A percentile compares a stretch with the other conserved stretches of the same genome.
These are phyloP conservation scores for Erebia aethiops DNA, from an alignment of 2,888 invertebrate species.

Conservation along the genomic window DNA sequence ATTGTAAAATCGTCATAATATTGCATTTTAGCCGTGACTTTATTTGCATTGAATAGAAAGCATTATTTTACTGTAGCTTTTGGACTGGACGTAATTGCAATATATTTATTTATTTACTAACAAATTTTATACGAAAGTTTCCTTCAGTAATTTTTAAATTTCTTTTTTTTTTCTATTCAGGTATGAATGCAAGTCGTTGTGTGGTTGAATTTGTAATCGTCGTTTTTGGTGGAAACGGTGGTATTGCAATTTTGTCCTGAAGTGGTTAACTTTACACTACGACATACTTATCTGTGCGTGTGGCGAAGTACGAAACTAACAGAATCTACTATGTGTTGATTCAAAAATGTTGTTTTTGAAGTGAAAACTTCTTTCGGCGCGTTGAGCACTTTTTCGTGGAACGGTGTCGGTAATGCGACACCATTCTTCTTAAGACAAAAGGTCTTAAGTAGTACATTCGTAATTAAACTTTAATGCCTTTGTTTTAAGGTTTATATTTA, in stretches of 20 bases:
- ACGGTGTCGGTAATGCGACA: too few species aligned
- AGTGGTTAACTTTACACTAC: background rate
- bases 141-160: slow-evolving; percentile 44
- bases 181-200: slow-evolving; percentile 79
- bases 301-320: too few species aligned
- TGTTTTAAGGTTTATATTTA: too few species aligned
- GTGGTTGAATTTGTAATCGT: slow-evolving; percentile 67
- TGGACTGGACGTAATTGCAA: slow-evolving; percentile 51
- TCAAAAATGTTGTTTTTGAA: too few species aligned
- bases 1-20: background rate
- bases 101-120: slow-evolving; percentile 29
- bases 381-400: too few species aligned
- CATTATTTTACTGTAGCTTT: background rate
- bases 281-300: background rate
- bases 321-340: too few species aligned
- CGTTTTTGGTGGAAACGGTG: slow-evolving; percentile 56
- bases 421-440: too few species aligned
- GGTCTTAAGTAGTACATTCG: too few species aligned
- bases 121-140: background rate
- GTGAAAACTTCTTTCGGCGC: too few species aligned
- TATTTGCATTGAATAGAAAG: background rate
- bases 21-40: slow-evolving; percentile 4
- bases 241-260: slow-evolving; percentile 65
- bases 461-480: too few species aligned
- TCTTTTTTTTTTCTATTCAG: slow-evolving; percentile 64